A percentile compares a stretch with the other conserved stretches of the same genome.
These are phyloP conservation scores for Nesometra sesokonis DNA, from an alignment of 35 echinoderm and acorn worm genomes.

Conservation along the genomic window DNA sequence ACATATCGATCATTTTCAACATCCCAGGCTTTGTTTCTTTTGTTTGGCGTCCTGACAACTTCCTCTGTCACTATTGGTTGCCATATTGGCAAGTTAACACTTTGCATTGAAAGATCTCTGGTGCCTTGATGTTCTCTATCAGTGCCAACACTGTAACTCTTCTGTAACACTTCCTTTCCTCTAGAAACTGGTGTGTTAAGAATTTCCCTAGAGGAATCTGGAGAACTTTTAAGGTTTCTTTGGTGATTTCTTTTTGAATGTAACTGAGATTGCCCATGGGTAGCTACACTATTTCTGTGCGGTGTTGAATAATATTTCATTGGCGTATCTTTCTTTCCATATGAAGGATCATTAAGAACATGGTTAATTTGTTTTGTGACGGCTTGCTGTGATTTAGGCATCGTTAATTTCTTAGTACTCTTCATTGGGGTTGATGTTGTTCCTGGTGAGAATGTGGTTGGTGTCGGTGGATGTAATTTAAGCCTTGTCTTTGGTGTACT, in stretches of 20 bases:
- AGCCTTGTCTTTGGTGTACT: not conserved
- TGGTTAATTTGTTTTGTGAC: not conserved
- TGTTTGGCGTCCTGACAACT: no score
- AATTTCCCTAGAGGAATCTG: not conserved
- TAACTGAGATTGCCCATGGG: not conserved
- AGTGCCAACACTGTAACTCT: no score
- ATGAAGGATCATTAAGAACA: not conserved
- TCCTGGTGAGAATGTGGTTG: conserved; percentile 55
- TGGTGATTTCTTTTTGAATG: not conserved
- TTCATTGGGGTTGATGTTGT: conserved; percentile 80
- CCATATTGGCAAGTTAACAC: no score
- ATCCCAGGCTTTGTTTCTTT: no score
- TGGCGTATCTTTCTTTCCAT: not conserved
- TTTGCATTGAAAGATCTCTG: no score
- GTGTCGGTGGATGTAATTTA: conserved; percentile 33
- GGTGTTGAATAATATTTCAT: not conserved
- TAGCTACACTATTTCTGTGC: not conserved
- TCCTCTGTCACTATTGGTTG: no score
- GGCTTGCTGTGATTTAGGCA: conserved; percentile 4
- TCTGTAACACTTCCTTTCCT: no score
- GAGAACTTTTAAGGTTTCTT: not conserved
- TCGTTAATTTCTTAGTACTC: not conserved
- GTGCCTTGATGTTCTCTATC: no score
- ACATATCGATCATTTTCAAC: no score
- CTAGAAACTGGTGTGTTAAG: not conserved